phyloP scores from a whole-genome alignment of 2,888 invertebrate genomes.

The Cataglyphis altisquamis region DNA sequence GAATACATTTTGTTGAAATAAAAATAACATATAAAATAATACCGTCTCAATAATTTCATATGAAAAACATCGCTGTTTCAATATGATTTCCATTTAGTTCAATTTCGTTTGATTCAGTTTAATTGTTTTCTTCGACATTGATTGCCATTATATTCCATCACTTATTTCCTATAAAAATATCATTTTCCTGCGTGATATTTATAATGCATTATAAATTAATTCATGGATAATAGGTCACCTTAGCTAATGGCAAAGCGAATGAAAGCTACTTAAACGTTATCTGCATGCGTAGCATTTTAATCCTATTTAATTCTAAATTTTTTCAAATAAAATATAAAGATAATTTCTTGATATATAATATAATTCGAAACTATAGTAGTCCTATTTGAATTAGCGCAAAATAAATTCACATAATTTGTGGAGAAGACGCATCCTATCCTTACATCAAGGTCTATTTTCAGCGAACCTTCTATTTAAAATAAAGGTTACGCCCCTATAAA shows the following conservation, averaged over 20 bases:
- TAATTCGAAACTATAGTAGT: constrained; percentile 19
- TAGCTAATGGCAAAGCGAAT: constrained; percentile 23
- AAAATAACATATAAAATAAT: constrained; percentile 12
- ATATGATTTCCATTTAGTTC: background rate
- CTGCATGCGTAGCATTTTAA: background rate
- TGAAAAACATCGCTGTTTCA: background rate
- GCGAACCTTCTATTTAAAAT: constrained; percentile 28
- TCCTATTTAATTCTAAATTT: background rate
- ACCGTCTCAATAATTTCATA: background rate
- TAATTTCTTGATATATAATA: background rate
- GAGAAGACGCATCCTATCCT: constrained; percentile 26
- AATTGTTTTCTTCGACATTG: constrained; percentile 3
- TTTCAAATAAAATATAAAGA: constrained; percentile 4
- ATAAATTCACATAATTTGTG: constrained; percentile 2
- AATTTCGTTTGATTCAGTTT: background rate
- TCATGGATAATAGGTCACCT: background rate
- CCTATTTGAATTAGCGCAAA: background rate
- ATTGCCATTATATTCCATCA: background rate
- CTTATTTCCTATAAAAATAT: constrained; percentile 38
- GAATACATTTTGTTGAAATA: background rate
- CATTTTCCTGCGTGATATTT: constrained; percentile 33
- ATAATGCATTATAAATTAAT: constrained; percentile 28
- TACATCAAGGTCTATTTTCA: constrained; percentile 12
- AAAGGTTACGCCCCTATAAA: constrained; percentile 18
- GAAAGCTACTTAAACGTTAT: constrained; percentile 9